A percentile compares a stretch with the other conserved stretches of the same genome.
phyloP scores from a whole-genome alignment of 2,888 invertebrate genomes.

The Tanypteryx hageni region DNA sequence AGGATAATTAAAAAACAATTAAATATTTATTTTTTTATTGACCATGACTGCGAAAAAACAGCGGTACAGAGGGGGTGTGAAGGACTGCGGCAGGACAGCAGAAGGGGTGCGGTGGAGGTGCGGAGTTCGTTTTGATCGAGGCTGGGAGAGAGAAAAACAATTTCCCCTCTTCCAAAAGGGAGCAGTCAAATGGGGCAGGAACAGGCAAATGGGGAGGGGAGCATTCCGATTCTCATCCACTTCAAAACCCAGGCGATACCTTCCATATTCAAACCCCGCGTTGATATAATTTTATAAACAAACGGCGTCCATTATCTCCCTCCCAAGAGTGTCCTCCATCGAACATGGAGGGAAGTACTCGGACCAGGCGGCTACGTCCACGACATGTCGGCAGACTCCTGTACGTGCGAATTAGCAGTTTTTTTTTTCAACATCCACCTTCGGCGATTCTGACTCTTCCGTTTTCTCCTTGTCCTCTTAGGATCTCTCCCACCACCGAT shows the following conservation, averaged over 20 bases:
- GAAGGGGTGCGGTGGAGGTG: background rate
- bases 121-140: too few relatives aligned
- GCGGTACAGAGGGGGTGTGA: background rate
- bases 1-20: background rate
- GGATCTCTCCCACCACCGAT: background rate
- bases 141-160: too few relatives aligned
- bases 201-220: background rate
- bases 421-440: background rate
- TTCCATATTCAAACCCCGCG: too few relatives aligned
- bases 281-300: too few relatives aligned
- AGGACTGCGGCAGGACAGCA: background rate
- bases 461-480: background rate
- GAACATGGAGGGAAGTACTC: background rate
- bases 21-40: slow-evolving; percentile 45
- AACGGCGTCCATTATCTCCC: background rate
- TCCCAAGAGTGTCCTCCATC: background rate
- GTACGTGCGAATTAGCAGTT: background rate
- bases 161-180: background rate
- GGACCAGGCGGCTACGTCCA: background rate
- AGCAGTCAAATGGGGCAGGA: background rate
- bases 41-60: slow-evolving; percentile 51
- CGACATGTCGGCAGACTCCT: background rate
- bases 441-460: background rate
- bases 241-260: too few relatives aligned
- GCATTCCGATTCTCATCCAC: background rate